Base-by-base conservation (phyloP, 2,888 invertebrate species). In the Chrysotoxum bicinctum region DNA sequence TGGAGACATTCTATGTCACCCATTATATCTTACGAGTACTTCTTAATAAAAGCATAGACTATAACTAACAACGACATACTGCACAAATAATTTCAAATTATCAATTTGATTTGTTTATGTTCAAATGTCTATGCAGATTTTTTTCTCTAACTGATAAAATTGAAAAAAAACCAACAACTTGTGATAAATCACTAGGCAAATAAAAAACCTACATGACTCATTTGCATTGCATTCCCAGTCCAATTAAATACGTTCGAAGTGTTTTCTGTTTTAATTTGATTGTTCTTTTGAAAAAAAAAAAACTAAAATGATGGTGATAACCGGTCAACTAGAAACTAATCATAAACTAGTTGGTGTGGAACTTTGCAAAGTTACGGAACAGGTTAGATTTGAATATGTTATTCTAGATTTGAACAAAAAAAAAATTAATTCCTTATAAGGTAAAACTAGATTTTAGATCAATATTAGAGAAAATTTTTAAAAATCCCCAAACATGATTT, bases 261-360 rank as follows among this genome's bases (percentile, higher is more conserved):
- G 21, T 58, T 56, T 32, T 56, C 9, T 1, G 9, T 26, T 54
- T 30, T 1, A 54, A 16, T 54, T 54, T 54, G 8, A 54, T 23
- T 58, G 14, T 21, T 35, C 14, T 21, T 5, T 10, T 6, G 10
- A 32, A n/a, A 32, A 35, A 8, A 32, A 32, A 56, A 56, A 30
- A 40, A 40, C 19, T 5, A 56, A 56, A 1, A 19, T 56, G 14
- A 56, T 56, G 3, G 35, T 58, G 58, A 8, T 37, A 58, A 58
- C 58, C 4, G 37, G 58, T 37, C 37, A 35, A 37, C 35, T 58
- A 37, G 58, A 58, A 37, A 58, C 14, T 58, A 21, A 58, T 58
- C 58, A 58, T 58, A 58, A 58, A 58, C 58, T 35, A 21, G 58
- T 58, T 58, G 19, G 19, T 35, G 19, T 56, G 37, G 16, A 54